Base-by-base conservation (phyloP, 2,797 vertebrate species). In the Catharus ustulatus region DNA sequence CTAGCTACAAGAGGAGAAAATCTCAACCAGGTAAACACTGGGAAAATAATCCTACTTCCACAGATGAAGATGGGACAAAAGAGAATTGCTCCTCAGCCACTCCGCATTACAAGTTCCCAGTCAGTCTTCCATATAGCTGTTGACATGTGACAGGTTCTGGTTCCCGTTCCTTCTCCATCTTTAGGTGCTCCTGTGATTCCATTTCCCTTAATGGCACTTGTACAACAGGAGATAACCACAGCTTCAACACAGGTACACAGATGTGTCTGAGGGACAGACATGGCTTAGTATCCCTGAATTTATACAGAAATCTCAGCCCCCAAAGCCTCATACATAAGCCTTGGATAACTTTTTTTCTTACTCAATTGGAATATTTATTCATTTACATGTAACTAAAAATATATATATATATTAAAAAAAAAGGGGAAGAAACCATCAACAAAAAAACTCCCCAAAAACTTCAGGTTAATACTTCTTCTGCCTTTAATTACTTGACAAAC, bases 401-500 rank as follows among this genome's bases (percentile, higher is more conserved):
- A 38, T 11, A 38, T 38, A n/a, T n/a, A 38, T 10, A 38, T 10
- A 38, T 10, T 6, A 48, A 52, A 57, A 26, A 11, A 15, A 54
- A 13, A 8, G 6, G 6, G 14, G 49, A 4, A 8, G 5, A 5
- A 52, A 30, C 10, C 6, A 19, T 30, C 15, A 24, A 40, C 3
- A 51, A 58, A 32, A 72, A 64, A 20, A 1, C 10, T 30, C 30
- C 18, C 19, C 18, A 11, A 74, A 58, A 59, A 19, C 46, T 96
- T 95, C 84, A 95, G 52, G 48, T 90, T 97, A 95, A 86, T 95
- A 96, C 78, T 93, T 96, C 91, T 96, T 74, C 88, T 72, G 74
- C 75, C 52, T 96, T 96, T 97, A 97, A 97, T 96, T 97, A 97
- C 83, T 93, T 96, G 85, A 96, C 87, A 97, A 97, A 96, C 73